A percentile compares a stretch with the other conserved stretches of the same genome.
These are phyloP conservation scores for Euwallacea similis DNA, from an alignment of 1,140 invertebrate genomes.

Conservation along the genomic window DNA sequence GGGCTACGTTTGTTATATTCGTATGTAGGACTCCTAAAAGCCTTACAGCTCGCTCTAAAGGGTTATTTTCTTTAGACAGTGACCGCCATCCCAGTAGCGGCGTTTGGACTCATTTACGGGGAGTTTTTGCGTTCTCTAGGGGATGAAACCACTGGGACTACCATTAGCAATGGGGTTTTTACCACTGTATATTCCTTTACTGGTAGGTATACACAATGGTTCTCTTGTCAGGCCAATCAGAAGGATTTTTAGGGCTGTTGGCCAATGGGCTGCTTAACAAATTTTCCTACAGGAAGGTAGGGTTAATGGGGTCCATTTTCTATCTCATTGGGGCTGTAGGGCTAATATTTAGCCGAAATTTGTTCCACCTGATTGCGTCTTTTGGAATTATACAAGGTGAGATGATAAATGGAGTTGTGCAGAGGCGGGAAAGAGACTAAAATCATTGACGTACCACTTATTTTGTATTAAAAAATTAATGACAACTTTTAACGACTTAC, in stretches of 20 bases:
- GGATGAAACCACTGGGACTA: conserved; percentile 62
- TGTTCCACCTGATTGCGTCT: conserved; percentile 57
- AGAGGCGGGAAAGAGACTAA: not conserved
- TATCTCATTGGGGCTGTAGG: conserved; percentile 58
- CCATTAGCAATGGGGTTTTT: conserved; percentile 62
- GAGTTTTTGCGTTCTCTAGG: conserved; percentile 63
- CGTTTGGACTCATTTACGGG: conserved; percentile 67
- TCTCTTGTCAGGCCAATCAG: conserved; percentile 1
- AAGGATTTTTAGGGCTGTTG: conserved; percentile 55
- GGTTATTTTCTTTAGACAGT: conserved; percentile 57
- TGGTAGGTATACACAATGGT: conserved; percentile 47
- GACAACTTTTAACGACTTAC: no score
- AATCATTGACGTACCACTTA: no score
- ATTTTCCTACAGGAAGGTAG: conserved; percentile 58
- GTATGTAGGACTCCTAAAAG: conserved; percentile 9
- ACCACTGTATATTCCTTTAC: conserved; percentile 63
- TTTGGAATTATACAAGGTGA: conserved; percentile 62
- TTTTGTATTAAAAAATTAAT: no score
- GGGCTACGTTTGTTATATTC: conserved; percentile 23
- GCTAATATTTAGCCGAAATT: conserved; percentile 59
- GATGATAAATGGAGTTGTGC: not conserved
- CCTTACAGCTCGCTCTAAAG: not conserved
- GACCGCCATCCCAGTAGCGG: conserved; percentile 60
- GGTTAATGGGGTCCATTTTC: conserved; percentile 59
- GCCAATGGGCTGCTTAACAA: conserved; percentile 59